These are phyloP conservation scores for Galaxea fascicularis DNA, from an alignment of 92 coral and sea anemone genomes.

Conservation along the genomic window DNA sequence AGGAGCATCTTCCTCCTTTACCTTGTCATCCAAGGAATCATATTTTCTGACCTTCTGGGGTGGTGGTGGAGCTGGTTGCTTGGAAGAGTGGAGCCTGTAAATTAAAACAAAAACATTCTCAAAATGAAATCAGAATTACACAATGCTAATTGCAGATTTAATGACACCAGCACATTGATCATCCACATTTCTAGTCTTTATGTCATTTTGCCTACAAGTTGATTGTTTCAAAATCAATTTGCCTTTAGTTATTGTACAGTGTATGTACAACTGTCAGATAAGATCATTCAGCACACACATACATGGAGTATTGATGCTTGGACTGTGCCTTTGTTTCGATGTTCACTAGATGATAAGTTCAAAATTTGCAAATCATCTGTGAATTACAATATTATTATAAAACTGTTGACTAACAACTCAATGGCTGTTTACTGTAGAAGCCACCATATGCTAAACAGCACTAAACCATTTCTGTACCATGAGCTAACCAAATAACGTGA, in stretches of 20 bases:
- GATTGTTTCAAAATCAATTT: neutral
- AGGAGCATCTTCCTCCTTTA: constrained; percentile 51
- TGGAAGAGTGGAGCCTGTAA: constrained; percentile 53
- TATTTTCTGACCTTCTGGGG: constrained; percentile 61
- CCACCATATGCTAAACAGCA: neutral
- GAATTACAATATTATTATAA: neutral
- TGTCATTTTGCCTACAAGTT: neutral
- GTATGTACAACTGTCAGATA: neutral
- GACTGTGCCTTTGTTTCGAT: neutral
- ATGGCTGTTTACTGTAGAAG: neutral
- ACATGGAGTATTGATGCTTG: neutral
- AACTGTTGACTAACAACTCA: neutral
- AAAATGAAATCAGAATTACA: neutral
- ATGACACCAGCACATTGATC: neutral
- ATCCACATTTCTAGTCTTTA: neutral
- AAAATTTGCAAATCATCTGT: neutral
- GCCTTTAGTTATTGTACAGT: neutral
- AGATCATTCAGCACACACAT: neutral
- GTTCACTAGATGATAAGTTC: neutral
- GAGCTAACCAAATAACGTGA: neutral
- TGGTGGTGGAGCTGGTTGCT: constrained; percentile 75
- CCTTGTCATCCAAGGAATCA: constrained; percentile 63
- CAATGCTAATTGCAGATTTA: too few relatives aligned
- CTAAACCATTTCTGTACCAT: neutral
- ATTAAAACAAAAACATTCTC: neutral